phyloP scores from a whole-genome alignment of 1,140 invertebrate species.

The Delia radicum region DNA sequence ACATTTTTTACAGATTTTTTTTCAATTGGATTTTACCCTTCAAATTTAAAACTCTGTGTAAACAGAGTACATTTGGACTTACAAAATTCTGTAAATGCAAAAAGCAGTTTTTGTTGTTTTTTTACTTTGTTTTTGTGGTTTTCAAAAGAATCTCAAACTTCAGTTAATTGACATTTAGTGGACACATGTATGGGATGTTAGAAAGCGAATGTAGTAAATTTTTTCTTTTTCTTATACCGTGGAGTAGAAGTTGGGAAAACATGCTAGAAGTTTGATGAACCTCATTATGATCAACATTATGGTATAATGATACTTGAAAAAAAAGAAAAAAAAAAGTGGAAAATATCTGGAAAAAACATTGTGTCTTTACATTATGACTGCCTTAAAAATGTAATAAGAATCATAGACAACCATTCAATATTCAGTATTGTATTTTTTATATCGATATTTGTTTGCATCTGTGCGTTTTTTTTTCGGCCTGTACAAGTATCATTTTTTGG shows the following conservation, averaged over 20 bases:
- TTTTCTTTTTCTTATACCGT: background rate
- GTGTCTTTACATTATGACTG: background rate
- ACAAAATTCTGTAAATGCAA: background rate
- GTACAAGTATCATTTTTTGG: background rate
- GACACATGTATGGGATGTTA: background rate
- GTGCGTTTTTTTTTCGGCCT: background rate
- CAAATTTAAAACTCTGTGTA: too few species aligned
- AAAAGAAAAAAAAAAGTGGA: too few species aligned
- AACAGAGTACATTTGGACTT: too few species aligned
- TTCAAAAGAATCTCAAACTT: background rate
- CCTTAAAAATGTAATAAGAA: background rate
- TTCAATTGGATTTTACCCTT: too few species aligned
- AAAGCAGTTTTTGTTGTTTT: background rate
- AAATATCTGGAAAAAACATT: background rate
- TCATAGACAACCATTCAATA: background rate
- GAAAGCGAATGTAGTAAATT: background rate
- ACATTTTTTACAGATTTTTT: too few species aligned
- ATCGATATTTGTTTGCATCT: background rate
- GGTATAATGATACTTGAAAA: background rate
- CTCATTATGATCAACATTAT: constrained; percentile 4
- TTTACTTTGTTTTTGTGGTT: background rate
- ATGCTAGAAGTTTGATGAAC: background rate
- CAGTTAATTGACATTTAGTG: background rate
- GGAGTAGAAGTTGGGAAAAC: background rate
- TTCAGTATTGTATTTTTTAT: background rate